A percentile compares a stretch with the other conserved stretches of the same genome.
Conservation (phyloP, 2,888 invertebrate genomes). For the Campoletis raptor region DNA sequence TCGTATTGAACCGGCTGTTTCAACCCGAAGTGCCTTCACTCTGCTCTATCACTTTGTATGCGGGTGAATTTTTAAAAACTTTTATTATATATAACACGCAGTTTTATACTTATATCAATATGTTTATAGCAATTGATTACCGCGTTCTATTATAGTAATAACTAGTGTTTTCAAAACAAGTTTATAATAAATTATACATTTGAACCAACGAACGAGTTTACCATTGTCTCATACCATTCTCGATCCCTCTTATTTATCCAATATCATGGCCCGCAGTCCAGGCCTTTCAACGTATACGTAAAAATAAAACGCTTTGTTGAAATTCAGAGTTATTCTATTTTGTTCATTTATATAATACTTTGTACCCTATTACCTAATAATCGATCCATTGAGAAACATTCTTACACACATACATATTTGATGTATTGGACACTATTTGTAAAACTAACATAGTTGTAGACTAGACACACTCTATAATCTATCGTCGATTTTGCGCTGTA, state of each 20-base stretch:
- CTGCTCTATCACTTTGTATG: constrained; percentile 60
- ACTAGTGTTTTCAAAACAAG: constrained; percentile 51
- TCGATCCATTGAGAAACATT: constrained; percentile 58
- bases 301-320: background rate
- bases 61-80: constrained; percentile 51
- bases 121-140: constrained; percentile 65
- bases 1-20: constrained; percentile 62
- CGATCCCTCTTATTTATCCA: background rate
- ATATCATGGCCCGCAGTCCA: background rate
- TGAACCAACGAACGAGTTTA: constrained; percentile 51
- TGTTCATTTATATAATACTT: constrained; percentile 41
- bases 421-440: constrained; percentile 50
- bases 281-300: background rate
- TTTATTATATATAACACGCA: constrained; percentile 65
- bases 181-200: constrained; percentile 68
- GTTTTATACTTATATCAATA: constrained; percentile 62
- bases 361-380: constrained; percentile 46
- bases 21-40: constrained; percentile 66
- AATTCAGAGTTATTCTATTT: background rate
- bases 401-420: constrained; percentile 62
- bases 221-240: constrained; percentile 18
- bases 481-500: constrained; percentile 47
- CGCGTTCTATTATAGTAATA: constrained; percentile 62
- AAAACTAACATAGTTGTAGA: constrained; percentile 63
- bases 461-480: constrained; percentile 70